Evolutionary conservation across 2,113 vertebrate genomes (phyloP).

Genomic region (Ammospiza nelsoni): DNA sequence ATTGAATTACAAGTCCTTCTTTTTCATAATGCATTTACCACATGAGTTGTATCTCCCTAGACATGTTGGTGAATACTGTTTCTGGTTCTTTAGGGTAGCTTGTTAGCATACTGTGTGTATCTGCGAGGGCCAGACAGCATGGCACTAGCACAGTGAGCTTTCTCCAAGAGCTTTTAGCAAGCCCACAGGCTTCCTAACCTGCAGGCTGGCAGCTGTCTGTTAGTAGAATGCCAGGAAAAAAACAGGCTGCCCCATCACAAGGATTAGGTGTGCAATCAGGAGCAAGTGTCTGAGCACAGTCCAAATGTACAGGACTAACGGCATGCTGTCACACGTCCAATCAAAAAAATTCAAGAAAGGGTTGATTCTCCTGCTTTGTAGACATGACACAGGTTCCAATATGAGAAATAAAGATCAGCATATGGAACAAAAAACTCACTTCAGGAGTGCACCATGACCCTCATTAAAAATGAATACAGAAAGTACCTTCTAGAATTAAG

Average conservation of each 20-base stretch:
- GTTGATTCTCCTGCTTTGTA: background rate
- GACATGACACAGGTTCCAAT: background rate
- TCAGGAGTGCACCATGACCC: background rate
- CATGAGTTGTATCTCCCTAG: background rate
- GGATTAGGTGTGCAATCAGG: background rate
- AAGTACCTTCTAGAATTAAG: background rate
- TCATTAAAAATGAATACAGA: background rate
- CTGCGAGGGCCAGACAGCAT: background rate
- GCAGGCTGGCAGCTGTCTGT: background rate
- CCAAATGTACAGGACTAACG: background rate
- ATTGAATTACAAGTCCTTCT: background rate
- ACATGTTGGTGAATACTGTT: background rate
- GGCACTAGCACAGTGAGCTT: background rate
- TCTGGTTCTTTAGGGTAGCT: background rate
- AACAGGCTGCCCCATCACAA: background rate
- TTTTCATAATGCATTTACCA: background rate
- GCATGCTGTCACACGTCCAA: background rate
- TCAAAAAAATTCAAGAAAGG: background rate
- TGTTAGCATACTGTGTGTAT: background rate
- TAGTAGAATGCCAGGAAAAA: background rate
- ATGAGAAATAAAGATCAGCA: background rate
- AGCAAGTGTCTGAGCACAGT: background rate
- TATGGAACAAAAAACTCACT: background rate
- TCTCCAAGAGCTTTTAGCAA: slow-evolving; percentile 15
- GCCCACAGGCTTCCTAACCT: background rate